These are phyloP conservation scores for Drosophila silvestris DNA, from an alignment of 2,888 invertebrate species.

Conservation along the genomic window DNA sequence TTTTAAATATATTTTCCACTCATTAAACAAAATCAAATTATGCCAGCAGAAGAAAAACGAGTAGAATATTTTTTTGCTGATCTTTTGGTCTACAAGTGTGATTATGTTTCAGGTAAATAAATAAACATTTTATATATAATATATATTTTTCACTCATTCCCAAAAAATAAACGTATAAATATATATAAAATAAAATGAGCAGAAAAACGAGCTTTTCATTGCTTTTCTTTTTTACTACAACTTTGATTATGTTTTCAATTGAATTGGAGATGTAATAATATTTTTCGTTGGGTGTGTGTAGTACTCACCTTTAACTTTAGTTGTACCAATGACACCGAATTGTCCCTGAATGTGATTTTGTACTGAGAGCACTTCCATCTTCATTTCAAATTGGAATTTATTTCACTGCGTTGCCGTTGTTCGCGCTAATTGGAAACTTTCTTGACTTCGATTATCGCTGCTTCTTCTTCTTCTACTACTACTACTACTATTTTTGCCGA, in stretches of 20 bases:
- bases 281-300: not conserved
- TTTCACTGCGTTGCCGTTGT: slow-evolving; percentile 36
- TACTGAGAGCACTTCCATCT: slow-evolving; percentile 93
- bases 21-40: not conserved
- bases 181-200: not conserved
- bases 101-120: not conserved
- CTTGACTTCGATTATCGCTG: not conserved
- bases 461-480: not conserved
- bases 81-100: not conserved
- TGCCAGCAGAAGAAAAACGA: not conserved
- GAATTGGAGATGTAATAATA: not conserved
- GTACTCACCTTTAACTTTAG: slow-evolving; percentile 89
- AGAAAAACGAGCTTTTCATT: not conserved
- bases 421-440: slow-evolving; percentile 30
- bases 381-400: slow-evolving; percentile 80
- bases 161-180: not conserved
- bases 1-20: not conserved
- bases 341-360: slow-evolving; percentile 91
- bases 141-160: not conserved
- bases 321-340: slow-evolving; percentile 87
- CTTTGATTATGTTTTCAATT: not conserved
- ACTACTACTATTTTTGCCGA: slow-evolving; percentile 32
- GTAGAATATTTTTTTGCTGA: not conserved
- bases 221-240: not conserved
- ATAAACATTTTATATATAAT: not conserved